Conservation (phyloP, 2,113 vertebrate genomes). For the Nestor notabilis region DNA sequence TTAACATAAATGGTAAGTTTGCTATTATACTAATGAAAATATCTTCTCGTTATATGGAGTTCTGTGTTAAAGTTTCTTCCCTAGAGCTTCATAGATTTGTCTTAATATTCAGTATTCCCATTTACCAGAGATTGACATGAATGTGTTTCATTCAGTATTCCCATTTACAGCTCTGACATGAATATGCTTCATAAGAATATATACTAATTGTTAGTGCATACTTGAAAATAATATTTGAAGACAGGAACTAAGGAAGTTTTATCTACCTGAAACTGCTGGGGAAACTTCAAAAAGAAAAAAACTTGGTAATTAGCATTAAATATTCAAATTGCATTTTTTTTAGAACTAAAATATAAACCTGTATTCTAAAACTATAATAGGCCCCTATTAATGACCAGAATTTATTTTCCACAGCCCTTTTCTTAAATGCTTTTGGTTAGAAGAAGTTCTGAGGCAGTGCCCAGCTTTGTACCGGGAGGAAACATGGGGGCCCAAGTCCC, state of each 20-base stretch:
- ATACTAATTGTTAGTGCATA: not conserved
- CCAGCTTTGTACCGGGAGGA: not conserved
- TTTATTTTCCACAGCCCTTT: not conserved
- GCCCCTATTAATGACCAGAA: not conserved
- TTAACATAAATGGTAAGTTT: not conserved
- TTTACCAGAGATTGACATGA: not conserved
- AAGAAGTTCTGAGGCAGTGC: fast-evolving
- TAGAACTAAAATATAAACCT: not conserved
- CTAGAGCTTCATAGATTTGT: not conserved
- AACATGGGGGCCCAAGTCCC: fast-evolving
- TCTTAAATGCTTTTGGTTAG: not conserved
- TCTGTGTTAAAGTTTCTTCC: not conserved
- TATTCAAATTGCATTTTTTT: not conserved
- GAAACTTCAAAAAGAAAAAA: not conserved
- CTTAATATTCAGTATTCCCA: not conserved
- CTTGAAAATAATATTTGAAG: not conserved
- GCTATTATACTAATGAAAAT: not conserved
- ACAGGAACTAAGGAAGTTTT: not conserved
- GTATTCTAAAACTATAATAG: not conserved
- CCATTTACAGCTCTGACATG: not conserved
- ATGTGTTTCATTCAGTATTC: not conserved
- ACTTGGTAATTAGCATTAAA: not conserved
- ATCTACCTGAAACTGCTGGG: not conserved
- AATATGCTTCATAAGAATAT: not conserved
- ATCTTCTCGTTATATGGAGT: not conserved